Evolutionary conservation across 2,113 vertebrate genomes (phyloP).

Genomic region (Clupea harengus): DNA sequence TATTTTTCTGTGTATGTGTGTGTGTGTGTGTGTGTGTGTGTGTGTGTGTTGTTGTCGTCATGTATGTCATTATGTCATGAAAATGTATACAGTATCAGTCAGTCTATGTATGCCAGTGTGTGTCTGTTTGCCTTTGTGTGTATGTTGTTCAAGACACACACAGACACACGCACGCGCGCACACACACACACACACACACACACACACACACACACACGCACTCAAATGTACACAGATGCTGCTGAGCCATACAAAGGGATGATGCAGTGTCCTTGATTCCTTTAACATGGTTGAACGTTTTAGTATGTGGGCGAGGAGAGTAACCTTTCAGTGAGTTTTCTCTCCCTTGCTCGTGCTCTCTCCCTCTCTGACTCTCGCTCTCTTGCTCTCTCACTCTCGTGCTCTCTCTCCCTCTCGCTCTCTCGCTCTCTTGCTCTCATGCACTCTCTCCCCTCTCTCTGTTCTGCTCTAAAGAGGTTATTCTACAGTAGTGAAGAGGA

Average conservation of each 20-base stretch:
- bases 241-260: constrained; percentile 55
- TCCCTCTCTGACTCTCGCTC: neutral
- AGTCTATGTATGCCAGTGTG: neutral
- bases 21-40: neutral
- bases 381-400: neutral
- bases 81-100: neutral
- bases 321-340: constrained; percentile 40
- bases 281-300: constrained; percentile 59
- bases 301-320: constrained; percentile 56
- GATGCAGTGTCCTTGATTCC: constrained; percentile 66
- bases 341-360: constrained; percentile 15
- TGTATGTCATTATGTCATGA: neutral
- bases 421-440: neutral
- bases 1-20: neutral
- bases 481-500: constrained; percentile 56
- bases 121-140: neutral
- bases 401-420: constrained; percentile 36
- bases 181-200: constrained; percentile 1
- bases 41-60: neutral
- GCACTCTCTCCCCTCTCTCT: neutral
- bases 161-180: constrained; percentile 12
- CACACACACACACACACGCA: constrained; percentile 15
- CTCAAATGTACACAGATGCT: constrained; percentile 42
- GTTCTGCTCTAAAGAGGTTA: constrained; percentile 56
- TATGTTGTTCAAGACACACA: neutral